Conservation (phyloP, 2,797 vertebrate species). For the Betta splendens region DNA sequence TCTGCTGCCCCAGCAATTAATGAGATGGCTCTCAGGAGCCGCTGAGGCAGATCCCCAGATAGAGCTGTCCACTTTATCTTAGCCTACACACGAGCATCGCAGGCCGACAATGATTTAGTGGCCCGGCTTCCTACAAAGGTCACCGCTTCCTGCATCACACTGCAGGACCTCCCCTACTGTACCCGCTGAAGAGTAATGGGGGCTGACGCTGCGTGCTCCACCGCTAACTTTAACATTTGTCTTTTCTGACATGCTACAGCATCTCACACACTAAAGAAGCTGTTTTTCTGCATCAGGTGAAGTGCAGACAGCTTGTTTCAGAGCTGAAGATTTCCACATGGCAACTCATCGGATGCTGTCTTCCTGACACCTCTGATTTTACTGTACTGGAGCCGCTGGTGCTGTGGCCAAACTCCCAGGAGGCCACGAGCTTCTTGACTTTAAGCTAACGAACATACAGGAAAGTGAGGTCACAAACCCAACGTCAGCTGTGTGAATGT, state of each 20-base stretch:
- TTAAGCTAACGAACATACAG: too few relatives aligned
- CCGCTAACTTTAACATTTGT: constrained; percentile 69
- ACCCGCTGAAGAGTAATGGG: constrained; percentile 68
- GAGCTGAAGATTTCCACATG: neutral
- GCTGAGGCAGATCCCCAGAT: constrained; percentile 78
- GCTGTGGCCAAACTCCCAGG: too few relatives aligned
- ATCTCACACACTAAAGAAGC: constrained; percentile 30
- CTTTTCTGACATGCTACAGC: constrained; percentile 54
- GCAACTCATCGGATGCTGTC: neutral
- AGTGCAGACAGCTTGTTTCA: too few relatives aligned
- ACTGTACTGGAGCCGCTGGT: too few relatives aligned
- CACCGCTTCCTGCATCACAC: constrained; percentile 71
- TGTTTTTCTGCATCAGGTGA: constrained; percentile 22
- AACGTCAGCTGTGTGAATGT: neutral
- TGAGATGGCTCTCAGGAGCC: constrained; percentile 76
- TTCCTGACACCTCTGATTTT: too few relatives aligned
- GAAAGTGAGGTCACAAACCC: neutral
- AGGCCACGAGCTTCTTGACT: too few relatives aligned
- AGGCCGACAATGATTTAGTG: constrained; percentile 81
- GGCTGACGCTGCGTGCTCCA: constrained; percentile 62
- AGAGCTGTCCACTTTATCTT: constrained; percentile 82
- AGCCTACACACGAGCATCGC: constrained; percentile 66
- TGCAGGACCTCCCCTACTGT: constrained; percentile 70
- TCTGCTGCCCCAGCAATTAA: constrained; percentile 79
- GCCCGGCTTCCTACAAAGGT: constrained; percentile 74